phyloP scores from a whole-genome alignment of 2,888 invertebrate genomes.

The Plebejus anna region DNA sequence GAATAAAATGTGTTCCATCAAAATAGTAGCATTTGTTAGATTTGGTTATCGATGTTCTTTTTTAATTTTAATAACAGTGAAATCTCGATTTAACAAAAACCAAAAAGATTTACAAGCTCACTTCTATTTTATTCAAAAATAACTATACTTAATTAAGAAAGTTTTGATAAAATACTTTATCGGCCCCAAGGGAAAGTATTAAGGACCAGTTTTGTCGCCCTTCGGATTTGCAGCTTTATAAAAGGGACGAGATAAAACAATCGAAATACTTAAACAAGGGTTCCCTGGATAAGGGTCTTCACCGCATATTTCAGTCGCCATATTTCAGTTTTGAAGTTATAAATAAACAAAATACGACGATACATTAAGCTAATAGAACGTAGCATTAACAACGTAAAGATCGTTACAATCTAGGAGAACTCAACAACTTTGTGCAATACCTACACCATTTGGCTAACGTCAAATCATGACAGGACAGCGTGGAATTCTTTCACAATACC shows the following conservation, averaged over 20 bases:
- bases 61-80: neutral
- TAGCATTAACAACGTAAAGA: no score
- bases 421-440: no score
- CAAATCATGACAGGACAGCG: no score
- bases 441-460: no score
- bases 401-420: no score
- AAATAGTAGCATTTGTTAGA: no score
- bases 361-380: no score
- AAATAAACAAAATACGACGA: neutral
- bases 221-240: conserved; percentile 4
- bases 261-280: conserved; percentile 1
- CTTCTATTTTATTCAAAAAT: neutral
- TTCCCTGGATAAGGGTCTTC: neutral
- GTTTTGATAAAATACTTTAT: conserved; percentile 14
- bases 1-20: no score
- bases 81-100: neutral
- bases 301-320: neutral
- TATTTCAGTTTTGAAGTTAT: neutral
- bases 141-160: neutral
- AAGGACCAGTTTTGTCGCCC: neutral
- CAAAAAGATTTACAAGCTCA: neutral
- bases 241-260: conserved; percentile 7
- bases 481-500: no score
- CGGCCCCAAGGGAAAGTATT: conserved; percentile 15
- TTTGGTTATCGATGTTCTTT: neutral